These are phyloP conservation scores for Andrena dorsata DNA, from an alignment of 2,888 invertebrate species.

Conservation along the genomic window DNA sequence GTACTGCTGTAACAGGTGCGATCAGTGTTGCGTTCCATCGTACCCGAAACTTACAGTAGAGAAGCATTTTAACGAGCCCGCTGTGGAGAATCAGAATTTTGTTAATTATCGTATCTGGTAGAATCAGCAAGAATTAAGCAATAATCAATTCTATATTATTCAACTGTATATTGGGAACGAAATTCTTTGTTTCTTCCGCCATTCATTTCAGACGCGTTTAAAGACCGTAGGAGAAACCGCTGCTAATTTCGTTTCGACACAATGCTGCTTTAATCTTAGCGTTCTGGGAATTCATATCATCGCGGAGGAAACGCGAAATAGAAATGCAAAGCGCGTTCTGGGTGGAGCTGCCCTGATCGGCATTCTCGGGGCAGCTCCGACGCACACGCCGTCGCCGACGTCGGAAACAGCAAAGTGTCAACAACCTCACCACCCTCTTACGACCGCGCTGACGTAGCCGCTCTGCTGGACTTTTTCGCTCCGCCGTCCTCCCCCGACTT, in stretches of 20 bases:
- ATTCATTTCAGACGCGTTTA: background rate
- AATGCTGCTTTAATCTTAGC: background rate
- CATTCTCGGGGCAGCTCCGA: constrained; percentile 59
- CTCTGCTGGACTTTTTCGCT: constrained; percentile 28
- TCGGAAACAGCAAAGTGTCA: constrained; percentile 66
- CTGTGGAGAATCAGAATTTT: no score
- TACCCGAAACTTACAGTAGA: no score
- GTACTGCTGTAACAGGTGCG: no score
- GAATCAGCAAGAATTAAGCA: no score
- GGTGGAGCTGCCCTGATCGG: constrained; percentile 62
- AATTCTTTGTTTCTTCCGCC: no score
- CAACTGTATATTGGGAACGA: no score
- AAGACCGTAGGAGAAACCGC: background rate
- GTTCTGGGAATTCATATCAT: constrained; percentile 17
- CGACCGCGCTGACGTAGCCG: constrained; percentile 51
- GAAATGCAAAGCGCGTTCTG: constrained; percentile 67
- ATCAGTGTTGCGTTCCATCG: no score
- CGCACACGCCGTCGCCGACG: constrained; percentile 51
- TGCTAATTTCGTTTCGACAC: background rate
- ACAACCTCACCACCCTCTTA: constrained; percentile 70
- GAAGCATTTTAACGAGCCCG: no score
- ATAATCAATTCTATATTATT: no score
- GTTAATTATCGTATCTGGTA: no score
- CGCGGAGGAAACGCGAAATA: constrained; percentile 64
- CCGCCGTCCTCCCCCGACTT: constrained; percentile 27